Percentiles rank a stretch among this genome's conserved stretches.
These are phyloP conservation scores for Bubalus kerabau DNA, from an alignment of 2,113 vertebrate genomes.

Conservation along the genomic window DNA sequence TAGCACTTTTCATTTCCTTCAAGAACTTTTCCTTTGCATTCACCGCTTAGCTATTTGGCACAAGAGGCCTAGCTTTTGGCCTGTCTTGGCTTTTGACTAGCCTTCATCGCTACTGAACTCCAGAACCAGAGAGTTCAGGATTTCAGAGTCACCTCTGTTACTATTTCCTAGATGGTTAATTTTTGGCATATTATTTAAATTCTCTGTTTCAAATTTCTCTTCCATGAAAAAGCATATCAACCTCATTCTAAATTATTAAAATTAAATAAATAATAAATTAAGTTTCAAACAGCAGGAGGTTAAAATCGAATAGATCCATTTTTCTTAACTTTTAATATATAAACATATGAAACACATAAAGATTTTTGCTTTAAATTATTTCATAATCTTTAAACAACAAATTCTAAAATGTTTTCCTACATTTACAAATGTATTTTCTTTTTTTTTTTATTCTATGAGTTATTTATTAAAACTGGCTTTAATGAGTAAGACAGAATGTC, in stretches of 20 bases:
- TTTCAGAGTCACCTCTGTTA: neutral
- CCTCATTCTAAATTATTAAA: neutral
- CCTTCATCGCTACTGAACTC: neutral
- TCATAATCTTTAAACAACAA: neutral
- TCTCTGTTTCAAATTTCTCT: neutral
- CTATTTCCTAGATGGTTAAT: too few relatives aligned
- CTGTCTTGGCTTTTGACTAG: neutral
- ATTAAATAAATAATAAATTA: neutral
- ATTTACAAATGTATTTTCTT: neutral
- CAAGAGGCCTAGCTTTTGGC: neutral
- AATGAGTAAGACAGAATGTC: neutral
- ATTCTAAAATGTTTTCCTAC: neutral
- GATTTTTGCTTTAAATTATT: neutral
- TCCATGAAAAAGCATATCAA: neutral
- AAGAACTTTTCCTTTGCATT: neutral
- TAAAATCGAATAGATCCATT: neutral
- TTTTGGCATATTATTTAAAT: neutral
- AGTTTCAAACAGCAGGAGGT: neutral
- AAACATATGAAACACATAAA: neutral
- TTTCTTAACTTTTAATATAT: neutral
- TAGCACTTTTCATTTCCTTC: neutral
- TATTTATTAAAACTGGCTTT: neutral
- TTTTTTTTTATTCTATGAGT: neutral
- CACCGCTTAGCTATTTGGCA: neutral
- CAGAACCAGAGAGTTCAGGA: neutral